Base-by-base conservation (phyloP, 2,888 invertebrate species). In the Tetragnatha montana region DNA sequence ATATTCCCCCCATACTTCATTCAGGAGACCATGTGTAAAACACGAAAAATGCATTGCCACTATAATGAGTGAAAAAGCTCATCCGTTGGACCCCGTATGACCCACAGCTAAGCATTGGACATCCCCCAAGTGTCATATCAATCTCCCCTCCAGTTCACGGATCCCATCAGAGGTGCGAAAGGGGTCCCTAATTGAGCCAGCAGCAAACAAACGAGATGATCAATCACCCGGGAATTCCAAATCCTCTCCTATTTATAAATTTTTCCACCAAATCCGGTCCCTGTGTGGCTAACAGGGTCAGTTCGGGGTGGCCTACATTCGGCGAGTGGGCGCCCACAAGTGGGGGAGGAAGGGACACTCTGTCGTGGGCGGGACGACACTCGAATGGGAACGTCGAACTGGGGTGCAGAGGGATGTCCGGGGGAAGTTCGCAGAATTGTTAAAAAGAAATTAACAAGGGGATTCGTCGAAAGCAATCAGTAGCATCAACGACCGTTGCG, bases 271-370 rank as follows among this genome's bases (percentile, higher is more conserved):
- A 78, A 78, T 78, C 85, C 85, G 78, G 85, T 85, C 71, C 71
- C 85, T 76, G 35, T 80, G 22, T 35, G n/a, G 14, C 17, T 22
- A 71, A 81, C 47, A 81, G 79, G 85, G 85, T 85, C 85, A 85
- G 60, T 73, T 84, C 76, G 21, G 35, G 35, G 70, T 85, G 85
- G 21, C 79, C 85, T 85, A 85, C 50, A 79, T 85, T 69, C 35
- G 68, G 14, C 22, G 21, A 14, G 68, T 14, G 14, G 69, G 60
- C 60, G 80, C 35, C 60, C 60, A 10, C 60, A 60, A 17, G 60
- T 8, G 12, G 60, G 60, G 60, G 60, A 3, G 60, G 60, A 17
- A 3, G 8, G 60, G 60, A 60, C 60, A 60, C 12, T 17, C 60
- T 60, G 60, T 35, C 60, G 60, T 60, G 60, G 60, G 60, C 10